Conservation (phyloP, 2,888 invertebrate species). For the Polymixis flavicincta region DNA sequence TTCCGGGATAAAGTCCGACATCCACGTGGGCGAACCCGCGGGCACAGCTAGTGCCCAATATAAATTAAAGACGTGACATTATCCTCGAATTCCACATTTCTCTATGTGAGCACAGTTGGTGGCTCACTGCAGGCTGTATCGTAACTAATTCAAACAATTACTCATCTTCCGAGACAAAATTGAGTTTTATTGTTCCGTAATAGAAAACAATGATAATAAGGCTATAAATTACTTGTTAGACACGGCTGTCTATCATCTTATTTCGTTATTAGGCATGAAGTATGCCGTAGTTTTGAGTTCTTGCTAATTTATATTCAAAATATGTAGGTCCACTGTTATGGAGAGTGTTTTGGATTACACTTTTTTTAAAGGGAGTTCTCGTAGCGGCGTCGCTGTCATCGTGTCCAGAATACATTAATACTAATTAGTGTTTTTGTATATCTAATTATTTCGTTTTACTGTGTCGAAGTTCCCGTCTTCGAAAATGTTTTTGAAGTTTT, state of each 20-base stretch:
- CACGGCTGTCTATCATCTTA: conserved; percentile 80
- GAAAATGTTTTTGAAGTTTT: conserved; percentile 56
- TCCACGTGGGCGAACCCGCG: too few relatives aligned
- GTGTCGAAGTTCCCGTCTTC: conserved; percentile 60
- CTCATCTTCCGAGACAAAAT: conserved; percentile 74
- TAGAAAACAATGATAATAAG: conserved; percentile 84
- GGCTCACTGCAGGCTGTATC: conserved; percentile 65
- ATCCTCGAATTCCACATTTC: conserved; percentile 55
- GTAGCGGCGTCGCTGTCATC: conserved; percentile 75
- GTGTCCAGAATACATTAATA: conserved; percentile 85
- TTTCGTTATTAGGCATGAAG: conserved; percentile 70
- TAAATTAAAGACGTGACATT: conserved; percentile 53
- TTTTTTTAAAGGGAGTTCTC: conserved; percentile 75
- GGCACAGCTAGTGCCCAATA: neutral
- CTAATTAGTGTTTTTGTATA: conserved; percentile 79
- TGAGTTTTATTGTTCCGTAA: conserved; percentile 79
- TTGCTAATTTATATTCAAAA: conserved; percentile 85
- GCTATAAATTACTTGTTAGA: conserved; percentile 82
- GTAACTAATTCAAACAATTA: conserved; percentile 77
- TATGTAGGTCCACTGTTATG: conserved; percentile 79
- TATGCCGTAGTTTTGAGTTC: conserved; percentile 74
- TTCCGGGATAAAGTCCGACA: too few relatives aligned
- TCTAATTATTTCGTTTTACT: conserved; percentile 75
- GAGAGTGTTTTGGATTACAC: conserved; percentile 75
- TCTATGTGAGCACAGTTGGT: conserved; percentile 55